Conservation (phyloP, 2,797 vertebrate species). For the Chromobotia macracanthus region DNA sequence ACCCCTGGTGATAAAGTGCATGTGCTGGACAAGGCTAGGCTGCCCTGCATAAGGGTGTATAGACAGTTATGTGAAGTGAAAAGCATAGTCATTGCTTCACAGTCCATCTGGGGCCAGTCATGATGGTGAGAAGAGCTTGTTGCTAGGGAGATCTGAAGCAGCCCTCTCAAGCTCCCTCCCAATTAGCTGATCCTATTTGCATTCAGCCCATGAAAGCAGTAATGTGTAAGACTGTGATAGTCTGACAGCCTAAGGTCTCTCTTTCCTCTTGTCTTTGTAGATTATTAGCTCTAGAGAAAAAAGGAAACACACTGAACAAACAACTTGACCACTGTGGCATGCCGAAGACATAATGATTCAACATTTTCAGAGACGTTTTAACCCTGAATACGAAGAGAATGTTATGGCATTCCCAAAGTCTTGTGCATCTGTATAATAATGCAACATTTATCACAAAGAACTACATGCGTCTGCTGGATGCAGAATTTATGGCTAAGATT, state of each 20-base stretch:
- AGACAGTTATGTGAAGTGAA: constrained; percentile 51
- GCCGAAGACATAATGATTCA: constrained; percentile 55
- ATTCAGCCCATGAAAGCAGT: constrained; percentile 37
- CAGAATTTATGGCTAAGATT: not conserved
- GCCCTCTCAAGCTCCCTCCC: constrained; percentile 41
- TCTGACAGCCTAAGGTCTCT: constrained; percentile 41
- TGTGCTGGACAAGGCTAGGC: not conserved
- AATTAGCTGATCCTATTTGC: constrained; percentile 55
- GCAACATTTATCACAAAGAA: constrained; percentile 14
- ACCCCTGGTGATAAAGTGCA: constrained; percentile 14
- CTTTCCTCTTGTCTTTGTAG: constrained; percentile 38
- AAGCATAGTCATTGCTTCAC: constrained; percentile 49
- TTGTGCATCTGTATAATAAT: not conserved
- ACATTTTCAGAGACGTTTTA: constrained; percentile 46
- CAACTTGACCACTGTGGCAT: constrained; percentile 57
- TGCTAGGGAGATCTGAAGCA: constrained; percentile 53
- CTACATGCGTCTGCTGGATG: not conserved
- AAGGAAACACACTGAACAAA: constrained; percentile 50
- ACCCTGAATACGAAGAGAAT: constrained; percentile 47
- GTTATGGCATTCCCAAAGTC: not conserved
- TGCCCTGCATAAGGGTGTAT: not conserved
- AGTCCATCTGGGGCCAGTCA: constrained; percentile 61
- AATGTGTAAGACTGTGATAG: constrained; percentile 48
- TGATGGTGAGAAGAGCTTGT: constrained; percentile 47
- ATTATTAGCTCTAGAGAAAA: constrained; percentile 40